Base-by-base conservation (phyloP, 2,888 invertebrate species). In the Nomada fucata region DNA sequence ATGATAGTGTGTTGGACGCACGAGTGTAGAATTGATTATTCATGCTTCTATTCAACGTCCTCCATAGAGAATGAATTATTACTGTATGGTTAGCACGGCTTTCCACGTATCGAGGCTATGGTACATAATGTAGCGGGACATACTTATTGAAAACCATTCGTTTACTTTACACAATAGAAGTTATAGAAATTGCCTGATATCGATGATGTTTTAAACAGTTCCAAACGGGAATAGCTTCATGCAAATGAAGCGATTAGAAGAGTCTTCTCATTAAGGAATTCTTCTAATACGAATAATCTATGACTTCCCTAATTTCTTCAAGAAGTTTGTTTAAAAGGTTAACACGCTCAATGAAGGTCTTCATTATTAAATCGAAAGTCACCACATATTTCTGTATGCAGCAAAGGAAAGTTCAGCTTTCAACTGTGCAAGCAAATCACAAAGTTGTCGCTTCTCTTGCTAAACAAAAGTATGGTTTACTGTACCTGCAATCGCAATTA, bases 341-440 rank as follows among this genome's bases (percentile, higher is more conserved):
- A 69, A 20, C 18, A 11, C 18, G 57, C 63, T 80, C 50, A 50
- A 74, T 7, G 53, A 79, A 75, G 53, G 47, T 83, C 69, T 79
- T 77, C 68, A 50, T 65, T 44, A 55, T 77, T 78, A 65, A 57
- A 44, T 82, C 72, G 87, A 83, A 85, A 85, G 82, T 83, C 63
- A 85, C 85, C 85, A 80, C 83, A 53, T 83, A 82, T 79, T 55
- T 26, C 47, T 79, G 78, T 79, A 78, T 75, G 65, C 68, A 84
- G 76, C 83, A 85, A 87, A 86, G 78, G 87, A 87, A 85, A 87
- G 87, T 87, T 84, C 61, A 69, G 73, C 85, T 69, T 26, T 18
- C 23, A 78, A 84, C 71, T 11, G 15, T 50, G 9, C 23, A 36
- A 60, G 61, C 55, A 20, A 67, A 60, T 36, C 20, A 63, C 29